A percentile compares a stretch with the other conserved stretches of the same genome.
Evolutionary conservation across 1,140 invertebrate species (phyloP).

Genomic region (Oedothorax gibbosus): DNA sequence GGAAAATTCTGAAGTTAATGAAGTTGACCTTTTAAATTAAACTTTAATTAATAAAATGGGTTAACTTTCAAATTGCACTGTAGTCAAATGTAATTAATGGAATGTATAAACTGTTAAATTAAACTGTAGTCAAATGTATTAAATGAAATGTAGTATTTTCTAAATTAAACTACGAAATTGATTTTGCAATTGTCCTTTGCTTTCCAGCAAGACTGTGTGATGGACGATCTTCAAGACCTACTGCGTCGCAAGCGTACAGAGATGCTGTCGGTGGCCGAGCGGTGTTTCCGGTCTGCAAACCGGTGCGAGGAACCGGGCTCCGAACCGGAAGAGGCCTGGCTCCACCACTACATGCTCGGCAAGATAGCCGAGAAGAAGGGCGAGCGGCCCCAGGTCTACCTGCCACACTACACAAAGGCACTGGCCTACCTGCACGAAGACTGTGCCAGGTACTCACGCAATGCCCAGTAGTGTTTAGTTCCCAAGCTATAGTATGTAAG

Average conservation of each 20-base stretch:
- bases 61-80: too few relatives aligned
- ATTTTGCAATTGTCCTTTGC: too few relatives aligned
- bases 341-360: conserved; percentile 91
- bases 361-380: conserved; percentile 89
- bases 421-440: conserved; percentile 81
- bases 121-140: too few relatives aligned
- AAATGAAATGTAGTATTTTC: too few relatives aligned
- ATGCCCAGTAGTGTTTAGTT: too few relatives aligned
- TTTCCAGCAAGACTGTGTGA: conserved; percentile 43
- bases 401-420: conserved; percentile 82
- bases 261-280: conserved; percentile 80
- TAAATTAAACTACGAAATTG: too few relatives aligned
- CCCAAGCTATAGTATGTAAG: too few relatives aligned
- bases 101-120: too few relatives aligned
- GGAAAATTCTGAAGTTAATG: too few relatives aligned
- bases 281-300: conserved; percentile 82
- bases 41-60: too few relatives aligned
- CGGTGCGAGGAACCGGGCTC: conserved; percentile 69
- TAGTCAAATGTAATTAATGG: too few relatives aligned
- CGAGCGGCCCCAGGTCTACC: conserved; percentile 78
- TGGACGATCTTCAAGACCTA: conserved; percentile 76
- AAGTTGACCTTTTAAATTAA: too few relatives aligned
- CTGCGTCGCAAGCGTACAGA: conserved; percentile 81
- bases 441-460: conserved; percentile 73
- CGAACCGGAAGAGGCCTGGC: conserved; percentile 85